Evolutionary conservation across 2,113 vertebrate genomes (phyloP), one percentile per base, ranked within the genome.

Genomic region (Pelobates fuscus): DNA sequence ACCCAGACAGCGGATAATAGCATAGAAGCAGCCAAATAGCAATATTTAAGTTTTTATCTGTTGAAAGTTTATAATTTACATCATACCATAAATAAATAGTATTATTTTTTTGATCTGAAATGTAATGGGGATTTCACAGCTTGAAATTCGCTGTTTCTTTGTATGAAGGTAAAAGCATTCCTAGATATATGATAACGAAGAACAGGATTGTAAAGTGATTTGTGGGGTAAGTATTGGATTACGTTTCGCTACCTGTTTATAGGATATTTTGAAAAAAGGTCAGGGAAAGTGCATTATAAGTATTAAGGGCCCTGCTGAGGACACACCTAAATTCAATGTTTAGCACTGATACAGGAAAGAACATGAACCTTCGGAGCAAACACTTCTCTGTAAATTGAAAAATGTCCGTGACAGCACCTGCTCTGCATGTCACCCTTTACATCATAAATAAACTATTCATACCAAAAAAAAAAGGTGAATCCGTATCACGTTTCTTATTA

Each of bases 201-300:
- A 21, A 63, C 17, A 73, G 77, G 67, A 74, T 80, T 72, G 74
- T 20, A 62, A 80, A 67, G 65, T 55, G 24, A 68, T 54, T 52
- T 6, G 44, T 78, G 77, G 44, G 41, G 43, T 73, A 65, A 2
- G 43, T 82, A 78, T 89, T 83, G 57, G 77, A 72, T 90, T 91
- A 84, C 84, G 71, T 20, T 24, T 59, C 65, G 62, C 58, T 84
- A 66, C 82, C 67, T 80, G 73, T 81, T 90, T 86, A 83, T 81
- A 87, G 81, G 79, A 85, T 86, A 86, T 82, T n/a, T 71, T 80
- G 81, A 87, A 64, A 85, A 85, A 83, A 89, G 91, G 89, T 91
- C 88, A 92, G 79, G 80, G 85, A 91, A 89, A 89, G 89, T 87
- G 82, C 70, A 67, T 69, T 82, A 84, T 84, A 81, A 85, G 85